Evolutionary conservation across 2,888 invertebrate species (phyloP).

Genomic region (Yponomeuta plumbellus): DNA sequence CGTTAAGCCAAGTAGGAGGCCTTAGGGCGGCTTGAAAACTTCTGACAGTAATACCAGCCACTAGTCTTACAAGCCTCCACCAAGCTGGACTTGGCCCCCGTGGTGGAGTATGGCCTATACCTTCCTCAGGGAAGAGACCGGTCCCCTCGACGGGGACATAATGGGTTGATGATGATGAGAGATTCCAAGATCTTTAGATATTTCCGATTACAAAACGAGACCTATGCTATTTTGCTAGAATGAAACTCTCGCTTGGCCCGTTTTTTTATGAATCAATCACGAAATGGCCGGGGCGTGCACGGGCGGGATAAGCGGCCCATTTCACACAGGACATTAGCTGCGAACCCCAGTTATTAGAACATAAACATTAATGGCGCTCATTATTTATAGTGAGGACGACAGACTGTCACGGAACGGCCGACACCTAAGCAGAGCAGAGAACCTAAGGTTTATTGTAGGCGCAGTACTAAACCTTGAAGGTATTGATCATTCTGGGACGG

Average conservation of each 20-base stretch:
- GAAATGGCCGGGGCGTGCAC: not conserved
- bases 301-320: not conserved
- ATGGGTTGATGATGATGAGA: no score
- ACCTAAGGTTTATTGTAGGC: not conserved
- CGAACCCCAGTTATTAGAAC: not conserved
- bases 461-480: constrained; percentile 31
- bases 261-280: constrained; percentile 3
- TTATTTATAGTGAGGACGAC: not conserved
- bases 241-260: not conserved
- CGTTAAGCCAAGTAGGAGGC: no score
- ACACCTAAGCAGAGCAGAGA: not conserved
- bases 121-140: no score
- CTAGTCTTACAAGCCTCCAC: no score
- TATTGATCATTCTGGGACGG: constrained; percentile 31
- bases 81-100: no score
- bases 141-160: no score
- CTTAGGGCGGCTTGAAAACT: no score
- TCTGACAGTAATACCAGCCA: no score
- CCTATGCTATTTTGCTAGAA: no score
- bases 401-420: not conserved
- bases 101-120: no score
- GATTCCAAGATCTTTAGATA: no score
- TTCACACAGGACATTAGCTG: not conserved
- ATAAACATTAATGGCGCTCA: not conserved
- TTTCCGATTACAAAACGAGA: no score